Conservation (phyloP, 2,888 invertebrate genomes). For the Dasypogon diadema region DNA sequence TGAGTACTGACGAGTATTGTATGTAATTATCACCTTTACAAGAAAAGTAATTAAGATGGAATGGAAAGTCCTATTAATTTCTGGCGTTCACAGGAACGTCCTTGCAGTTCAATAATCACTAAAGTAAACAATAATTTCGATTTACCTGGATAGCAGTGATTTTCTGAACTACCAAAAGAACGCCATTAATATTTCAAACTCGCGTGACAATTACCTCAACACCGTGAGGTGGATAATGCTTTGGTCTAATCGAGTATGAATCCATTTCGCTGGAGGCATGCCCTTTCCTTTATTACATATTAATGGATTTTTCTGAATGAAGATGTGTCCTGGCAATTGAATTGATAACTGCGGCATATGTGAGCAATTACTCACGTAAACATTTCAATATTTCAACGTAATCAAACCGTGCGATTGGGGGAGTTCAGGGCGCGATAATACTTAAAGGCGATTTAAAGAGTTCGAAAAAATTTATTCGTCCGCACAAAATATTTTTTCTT, state of each 20-base stretch:
- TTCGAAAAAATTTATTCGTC: constrained; percentile 42
- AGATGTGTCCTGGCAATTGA: not conserved
- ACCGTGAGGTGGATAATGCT: not conserved
- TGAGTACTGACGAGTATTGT: too few relatives aligned
- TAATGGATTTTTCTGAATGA: too few relatives aligned
- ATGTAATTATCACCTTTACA: constrained; percentile 1
- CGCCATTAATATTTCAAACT: constrained; percentile 32
- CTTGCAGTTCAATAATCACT: not conserved
- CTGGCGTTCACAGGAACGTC: not conserved
- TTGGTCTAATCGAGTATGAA: too few relatives aligned
- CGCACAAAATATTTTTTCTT: constrained; percentile 49
- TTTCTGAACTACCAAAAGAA: not conserved
- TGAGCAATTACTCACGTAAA: not conserved
- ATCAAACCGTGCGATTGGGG: not conserved
- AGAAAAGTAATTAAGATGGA: not conserved
- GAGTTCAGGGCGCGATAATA: not conserved
- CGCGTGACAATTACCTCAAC: constrained; percentile 11
- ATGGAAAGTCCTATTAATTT: too few relatives aligned
- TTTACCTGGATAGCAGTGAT: not conserved
- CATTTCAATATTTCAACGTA: not conserved
- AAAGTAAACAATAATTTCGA: not conserved
- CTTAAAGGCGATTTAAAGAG: constrained; percentile 10
- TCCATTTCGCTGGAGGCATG: too few relatives aligned
- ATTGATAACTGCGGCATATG: not conserved
- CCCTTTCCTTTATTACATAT: too few relatives aligned